Evolutionary conservation across 2,113 vertebrate genomes (phyloP).

Genomic region (Cyprinodon brontotheroides): DNA sequence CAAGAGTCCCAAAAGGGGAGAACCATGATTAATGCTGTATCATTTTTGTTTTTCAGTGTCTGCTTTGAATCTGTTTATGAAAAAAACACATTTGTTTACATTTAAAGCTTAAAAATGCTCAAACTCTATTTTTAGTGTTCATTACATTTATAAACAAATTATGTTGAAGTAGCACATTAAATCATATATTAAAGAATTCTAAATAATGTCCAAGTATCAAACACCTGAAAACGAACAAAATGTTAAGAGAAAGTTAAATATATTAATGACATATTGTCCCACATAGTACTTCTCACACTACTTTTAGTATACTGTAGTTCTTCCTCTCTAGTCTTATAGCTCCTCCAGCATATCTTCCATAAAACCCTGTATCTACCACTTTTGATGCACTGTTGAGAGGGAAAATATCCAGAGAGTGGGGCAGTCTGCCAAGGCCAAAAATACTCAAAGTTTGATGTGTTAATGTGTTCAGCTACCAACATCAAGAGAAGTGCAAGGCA

Average conservation of each 20-base stretch:
- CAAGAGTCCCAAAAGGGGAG: too few relatives aligned
- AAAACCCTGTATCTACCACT: slow-evolving; percentile 2
- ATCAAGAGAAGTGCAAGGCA: slow-evolving; percentile 45
- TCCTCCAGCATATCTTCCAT: background rate
- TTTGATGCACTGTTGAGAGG: slow-evolving; percentile 37
- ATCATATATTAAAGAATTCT: too few relatives aligned
- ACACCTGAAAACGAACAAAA: background rate
- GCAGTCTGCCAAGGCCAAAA: slow-evolving; percentile 41
- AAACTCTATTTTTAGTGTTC: background rate
- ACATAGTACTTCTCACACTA: background rate
- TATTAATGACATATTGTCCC: background rate
- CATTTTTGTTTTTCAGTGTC: too few relatives aligned
- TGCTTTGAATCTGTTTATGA: too few relatives aligned
- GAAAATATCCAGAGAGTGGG: slow-evolving; percentile 31
- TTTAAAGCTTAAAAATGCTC: background rate
- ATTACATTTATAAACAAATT: background rate
- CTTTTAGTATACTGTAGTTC: background rate
- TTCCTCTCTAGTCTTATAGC: slow-evolving; percentile 4
- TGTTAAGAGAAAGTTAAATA: background rate
- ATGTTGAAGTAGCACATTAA: background rate
- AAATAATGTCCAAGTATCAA: background rate
- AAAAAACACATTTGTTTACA: too few relatives aligned
- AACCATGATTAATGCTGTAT: too few relatives aligned
- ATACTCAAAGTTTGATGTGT: slow-evolving; percentile 61
- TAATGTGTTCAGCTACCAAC: slow-evolving; percentile 51